Evolutionary conservation across 1,140 invertebrate genomes (phyloP).

Genomic region (Papilio helenus): DNA sequence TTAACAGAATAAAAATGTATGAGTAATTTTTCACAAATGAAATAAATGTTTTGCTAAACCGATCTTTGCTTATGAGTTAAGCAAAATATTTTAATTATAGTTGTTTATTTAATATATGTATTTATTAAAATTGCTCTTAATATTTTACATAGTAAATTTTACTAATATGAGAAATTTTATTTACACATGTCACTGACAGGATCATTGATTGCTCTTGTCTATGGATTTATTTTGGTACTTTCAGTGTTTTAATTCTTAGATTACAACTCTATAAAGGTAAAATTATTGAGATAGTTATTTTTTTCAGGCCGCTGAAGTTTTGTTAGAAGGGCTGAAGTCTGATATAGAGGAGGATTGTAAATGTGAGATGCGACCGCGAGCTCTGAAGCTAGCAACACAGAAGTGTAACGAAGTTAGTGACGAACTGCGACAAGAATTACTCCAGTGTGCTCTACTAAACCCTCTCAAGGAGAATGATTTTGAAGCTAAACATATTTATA

Average conservation of each 20-base stretch:
- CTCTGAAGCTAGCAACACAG: conserved; percentile 49
- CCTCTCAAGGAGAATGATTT: conserved; percentile 58
- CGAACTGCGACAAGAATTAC: conserved; percentile 28
- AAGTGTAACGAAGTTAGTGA: conserved; percentile 44
- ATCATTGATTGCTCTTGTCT: too few species aligned
- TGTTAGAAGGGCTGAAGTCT: conserved; percentile 63
- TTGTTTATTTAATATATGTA: background rate
- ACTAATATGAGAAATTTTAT: background rate
- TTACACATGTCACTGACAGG: too few species aligned
- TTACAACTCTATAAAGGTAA: too few species aligned
- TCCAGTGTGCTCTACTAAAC: conserved; percentile 42
- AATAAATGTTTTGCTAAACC: too few species aligned
- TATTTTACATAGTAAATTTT: conserved; percentile 18
- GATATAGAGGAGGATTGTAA: conserved; percentile 53
- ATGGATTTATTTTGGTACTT: too few species aligned
- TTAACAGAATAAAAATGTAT: too few species aligned
- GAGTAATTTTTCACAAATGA: too few species aligned
- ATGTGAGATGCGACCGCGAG: conserved; percentile 58
- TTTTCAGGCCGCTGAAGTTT: conserved; percentile 59
- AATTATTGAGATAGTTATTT: too few species aligned
- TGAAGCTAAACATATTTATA: conserved; percentile 57
- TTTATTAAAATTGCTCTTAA: background rate
- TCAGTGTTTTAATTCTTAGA: too few species aligned
- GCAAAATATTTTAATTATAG: too few species aligned
- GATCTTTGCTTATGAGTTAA: too few species aligned